phyloP scores from a whole-genome alignment of 2,797 vertebrate genomes.

The Chromis chromis region DNA sequence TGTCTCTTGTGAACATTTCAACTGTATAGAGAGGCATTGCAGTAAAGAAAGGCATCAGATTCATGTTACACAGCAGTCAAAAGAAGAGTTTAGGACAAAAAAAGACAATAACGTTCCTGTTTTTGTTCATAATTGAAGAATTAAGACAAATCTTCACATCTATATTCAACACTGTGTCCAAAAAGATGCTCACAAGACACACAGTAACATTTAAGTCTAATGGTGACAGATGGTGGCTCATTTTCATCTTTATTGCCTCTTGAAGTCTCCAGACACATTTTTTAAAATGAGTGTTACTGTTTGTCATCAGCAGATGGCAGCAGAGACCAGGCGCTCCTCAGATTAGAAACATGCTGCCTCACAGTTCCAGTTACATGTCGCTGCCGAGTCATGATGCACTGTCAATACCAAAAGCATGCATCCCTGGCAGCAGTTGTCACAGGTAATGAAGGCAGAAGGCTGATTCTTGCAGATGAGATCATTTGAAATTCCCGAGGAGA shows the following conservation, averaged over 20 bases:
- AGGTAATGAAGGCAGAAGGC: slow-evolving; percentile 33
- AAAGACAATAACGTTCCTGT: too few species aligned
- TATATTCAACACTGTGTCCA: too few species aligned
- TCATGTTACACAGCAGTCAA: too few species aligned
- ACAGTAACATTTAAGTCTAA: not conserved
- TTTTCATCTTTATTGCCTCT: not conserved
- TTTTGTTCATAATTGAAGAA: too few species aligned
- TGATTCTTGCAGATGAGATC: slow-evolving; percentile 23
- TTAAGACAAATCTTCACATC: too few species aligned
- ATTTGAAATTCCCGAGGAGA: not conserved
- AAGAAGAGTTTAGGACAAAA: too few species aligned
- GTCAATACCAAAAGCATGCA: slow-evolving; percentile 22
- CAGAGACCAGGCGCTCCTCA: slow-evolving; percentile 50
- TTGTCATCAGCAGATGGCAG: slow-evolving; percentile 76
- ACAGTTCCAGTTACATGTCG: not conserved
- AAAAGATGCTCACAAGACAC: too few species aligned
- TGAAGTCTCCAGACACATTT: not conserved
- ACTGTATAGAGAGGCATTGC: too few species aligned
- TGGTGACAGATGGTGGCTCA: not conserved
- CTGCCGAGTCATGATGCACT: slow-evolving; percentile 31
- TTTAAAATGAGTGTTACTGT: not conserved
- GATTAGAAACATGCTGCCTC: not conserved
- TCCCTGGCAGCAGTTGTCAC: slow-evolving; percentile 8
- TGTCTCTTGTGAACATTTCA: too few species aligned
- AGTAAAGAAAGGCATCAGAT: too few species aligned